A percentile compares a stretch with the other conserved stretches of the same genome.
Evolutionary conservation across 2,797 vertebrate species (phyloP).

Genomic region (Meriones psammophilus): DNA sequence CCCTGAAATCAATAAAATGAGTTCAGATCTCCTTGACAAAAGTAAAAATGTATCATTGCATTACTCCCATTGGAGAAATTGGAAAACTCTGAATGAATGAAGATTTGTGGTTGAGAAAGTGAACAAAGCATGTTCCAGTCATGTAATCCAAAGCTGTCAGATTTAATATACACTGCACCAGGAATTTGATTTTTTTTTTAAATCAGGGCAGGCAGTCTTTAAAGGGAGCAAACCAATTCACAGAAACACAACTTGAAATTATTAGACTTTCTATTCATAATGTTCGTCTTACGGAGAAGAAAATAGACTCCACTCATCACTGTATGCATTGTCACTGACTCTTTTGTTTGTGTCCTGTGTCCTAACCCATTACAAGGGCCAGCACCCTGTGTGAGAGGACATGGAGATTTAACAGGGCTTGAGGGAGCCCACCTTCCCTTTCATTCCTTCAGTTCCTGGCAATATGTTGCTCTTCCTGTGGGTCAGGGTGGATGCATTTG

Average conservation of each 20-base stretch:
- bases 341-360: neutral
- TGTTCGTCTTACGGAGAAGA: neutral
- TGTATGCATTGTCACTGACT: too few relatives aligned
- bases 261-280: neutral
- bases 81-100: neutral
- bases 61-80: neutral
- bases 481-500: neutral
- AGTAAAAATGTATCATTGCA: neutral
- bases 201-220: neutral
- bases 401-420: fast-evolving
- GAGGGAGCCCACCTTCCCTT: neutral
- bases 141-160: neutral
- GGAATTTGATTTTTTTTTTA: slow-evolving; percentile 1
- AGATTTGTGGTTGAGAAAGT: neutral
- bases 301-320: neutral
- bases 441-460: neutral
- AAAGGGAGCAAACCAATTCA: neutral
- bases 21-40: neutral
- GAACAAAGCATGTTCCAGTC: neutral
- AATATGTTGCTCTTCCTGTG: neutral
- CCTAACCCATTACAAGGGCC: too few relatives aligned
- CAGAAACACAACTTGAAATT: neutral
- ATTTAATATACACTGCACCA: neutral
- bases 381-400: neutral
- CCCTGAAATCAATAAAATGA: neutral